A percentile compares a stretch with the other conserved stretches of the same genome.
Evolutionary conservation across 2,113 vertebrate species (phyloP).

Genomic region (Microtus ochrogaster): DNA sequence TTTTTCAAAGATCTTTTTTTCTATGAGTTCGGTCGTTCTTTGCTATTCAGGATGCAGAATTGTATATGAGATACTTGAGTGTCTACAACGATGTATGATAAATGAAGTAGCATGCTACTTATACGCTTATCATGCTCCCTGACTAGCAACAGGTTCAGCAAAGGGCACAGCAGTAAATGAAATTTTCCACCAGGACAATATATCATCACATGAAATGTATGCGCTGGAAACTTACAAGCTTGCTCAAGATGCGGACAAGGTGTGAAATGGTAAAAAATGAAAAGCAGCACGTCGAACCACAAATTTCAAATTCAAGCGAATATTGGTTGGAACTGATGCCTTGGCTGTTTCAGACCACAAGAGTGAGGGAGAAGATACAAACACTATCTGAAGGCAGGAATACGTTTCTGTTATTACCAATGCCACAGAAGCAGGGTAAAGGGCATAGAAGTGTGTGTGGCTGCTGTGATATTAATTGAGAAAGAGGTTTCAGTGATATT

Average conservation of each 20-base stretch:
- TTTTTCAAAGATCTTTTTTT: constrained; percentile 85
- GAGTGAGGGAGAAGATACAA: constrained; percentile 66
- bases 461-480: constrained; percentile 41
- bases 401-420: constrained; percentile 68
- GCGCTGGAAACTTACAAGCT: constrained; percentile 95
- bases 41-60: constrained; percentile 90
- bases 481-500: constrained; percentile 29
- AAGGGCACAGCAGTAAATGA: constrained; percentile 99
- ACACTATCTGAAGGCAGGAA: constrained; percentile 42
- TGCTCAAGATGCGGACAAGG: constrained; percentile 93
- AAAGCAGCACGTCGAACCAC: constrained; percentile 88
- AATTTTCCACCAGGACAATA: constrained; percentile 99
- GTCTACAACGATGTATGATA: constrained; percentile 98
- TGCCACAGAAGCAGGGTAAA: constrained; percentile 47
- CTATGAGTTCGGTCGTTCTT: constrained; percentile 91
- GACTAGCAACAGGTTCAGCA: constrained; percentile 99
- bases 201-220: constrained; percentile 99
- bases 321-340: constrained; percentile 90
- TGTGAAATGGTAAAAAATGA: constrained; percentile 93
- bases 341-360: constrained; percentile 86
- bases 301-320: constrained; percentile 93
- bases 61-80: constrained; percentile 97
- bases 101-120: constrained; percentile 99
- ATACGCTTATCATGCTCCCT: constrained; percentile 99
- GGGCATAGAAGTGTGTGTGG: not conserved